Evolutionary conservation across 2,888 invertebrate species (phyloP), one percentile per base, ranked within the genome.

Genomic region (Tholera decimalis): DNA sequence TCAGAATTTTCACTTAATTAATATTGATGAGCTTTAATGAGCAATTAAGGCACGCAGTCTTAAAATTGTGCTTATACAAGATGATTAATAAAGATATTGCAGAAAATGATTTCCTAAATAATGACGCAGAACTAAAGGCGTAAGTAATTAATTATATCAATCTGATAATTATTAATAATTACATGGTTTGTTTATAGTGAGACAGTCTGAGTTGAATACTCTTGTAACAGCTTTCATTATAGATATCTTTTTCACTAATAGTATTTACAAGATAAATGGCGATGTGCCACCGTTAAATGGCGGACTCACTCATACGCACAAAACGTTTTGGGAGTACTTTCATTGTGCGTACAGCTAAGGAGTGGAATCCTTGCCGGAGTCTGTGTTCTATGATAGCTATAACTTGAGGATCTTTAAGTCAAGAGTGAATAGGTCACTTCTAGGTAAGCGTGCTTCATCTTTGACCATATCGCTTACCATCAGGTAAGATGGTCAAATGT

Each of bases 131-230:
- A 69, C 80, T 28, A 82, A 82, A 65, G 26, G 43, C 59, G 74
- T 75, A 59, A 77, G 69, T 60, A 77, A 67, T 77, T 26, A 77
- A 75, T 77, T 75, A 81, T 77, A 71, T 54, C 28, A 75, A 81
- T 63, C 71, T 65, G 37, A 44, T 67, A 67, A 77, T 79, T 70
- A 64, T 61, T 47, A 41, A 24, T 35, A 58, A 77, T 82, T 75
- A 75, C 65, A 73, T 60, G 73, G 75, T 56, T 54, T 56, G 22
- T 8, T 67, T 73, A 50, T 49, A 49, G 51, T 64, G 59, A 57
- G 54, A 79, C 69, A 54, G 43, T 61, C 72, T 59, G 3, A 53
- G 37, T 54, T 43, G 30, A 51, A 46, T 18, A 22, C 41, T 63
- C 47, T 50, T 56, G 20, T 24, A 30, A 44, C 1, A 47, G 56